These are phyloP conservation scores for Chirona hameri DNA, from an alignment of 2,888 invertebrate genomes.

Conservation along the genomic window DNA sequence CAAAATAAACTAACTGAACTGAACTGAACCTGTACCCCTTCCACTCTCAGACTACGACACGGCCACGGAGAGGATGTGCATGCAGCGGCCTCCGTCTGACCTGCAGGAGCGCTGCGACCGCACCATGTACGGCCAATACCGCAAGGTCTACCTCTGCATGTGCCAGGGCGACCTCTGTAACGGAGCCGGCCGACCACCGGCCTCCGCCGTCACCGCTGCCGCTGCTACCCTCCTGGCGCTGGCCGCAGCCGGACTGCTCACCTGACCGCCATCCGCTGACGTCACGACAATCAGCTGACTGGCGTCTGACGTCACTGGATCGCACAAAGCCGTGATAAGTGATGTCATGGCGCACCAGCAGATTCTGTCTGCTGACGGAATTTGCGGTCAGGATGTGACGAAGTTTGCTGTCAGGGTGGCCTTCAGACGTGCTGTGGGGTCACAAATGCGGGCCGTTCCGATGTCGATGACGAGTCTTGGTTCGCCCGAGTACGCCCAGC, in stretches of 20 bases:
- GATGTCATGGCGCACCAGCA: no score
- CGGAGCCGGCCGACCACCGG: slow-evolving; percentile 42
- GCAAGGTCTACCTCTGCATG: slow-evolving; percentile 77
- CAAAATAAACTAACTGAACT: no score
- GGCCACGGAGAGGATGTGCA: slow-evolving; percentile 81
- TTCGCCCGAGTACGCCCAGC: no score
- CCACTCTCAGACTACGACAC: slow-evolving; percentile 68
- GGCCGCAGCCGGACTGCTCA: slow-evolving; percentile 9
- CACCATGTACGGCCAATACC: slow-evolving; percentile 67
- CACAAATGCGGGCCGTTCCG: no score
- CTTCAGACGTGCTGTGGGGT: no score
- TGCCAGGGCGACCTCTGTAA: slow-evolving; percentile 88
- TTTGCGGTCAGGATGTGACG: no score
- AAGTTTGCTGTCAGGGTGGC: no score
- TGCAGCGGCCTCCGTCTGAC: slow-evolving; percentile 82
- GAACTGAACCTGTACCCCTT: no score
- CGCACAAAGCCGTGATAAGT: no score
- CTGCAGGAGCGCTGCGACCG: slow-evolving; percentile 84
- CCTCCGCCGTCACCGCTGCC: background rate
- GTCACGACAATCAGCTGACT: background rate
- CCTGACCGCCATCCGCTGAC: slow-evolving; percentile 6
- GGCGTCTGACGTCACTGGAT: background rate
- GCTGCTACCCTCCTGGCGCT: slow-evolving; percentile 39
- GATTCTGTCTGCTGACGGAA: no score
- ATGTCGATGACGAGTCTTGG: no score